A percentile compares a stretch with the other conserved stretches of the same genome.
These are phyloP conservation scores for Carduelis carduelis DNA, from an alignment of 2,797 vertebrate genomes.

Conservation along the genomic window DNA sequence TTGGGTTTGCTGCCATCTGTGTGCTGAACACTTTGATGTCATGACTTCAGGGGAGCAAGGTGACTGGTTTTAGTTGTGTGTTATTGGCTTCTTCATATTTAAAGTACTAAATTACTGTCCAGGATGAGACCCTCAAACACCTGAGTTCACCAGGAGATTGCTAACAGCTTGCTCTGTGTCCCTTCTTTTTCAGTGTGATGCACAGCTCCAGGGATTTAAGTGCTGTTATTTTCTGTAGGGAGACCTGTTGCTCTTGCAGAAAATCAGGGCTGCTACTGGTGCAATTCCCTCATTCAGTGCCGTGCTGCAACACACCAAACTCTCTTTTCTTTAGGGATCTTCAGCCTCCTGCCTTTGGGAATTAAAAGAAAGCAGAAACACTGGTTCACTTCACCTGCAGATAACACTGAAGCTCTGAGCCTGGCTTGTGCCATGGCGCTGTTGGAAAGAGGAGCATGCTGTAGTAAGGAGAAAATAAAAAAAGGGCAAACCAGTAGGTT, in stretches of 20 bases:
- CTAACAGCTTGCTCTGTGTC: background rate
- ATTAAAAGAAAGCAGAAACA: background rate
- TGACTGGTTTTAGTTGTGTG: background rate
- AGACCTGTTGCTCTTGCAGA: background rate
- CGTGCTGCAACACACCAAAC: background rate
- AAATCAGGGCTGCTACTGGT: background rate
- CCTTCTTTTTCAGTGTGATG: background rate
- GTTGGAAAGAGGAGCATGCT: accelerated
- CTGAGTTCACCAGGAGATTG: background rate
- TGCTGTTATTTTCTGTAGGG: background rate
- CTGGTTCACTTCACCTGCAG: background rate
- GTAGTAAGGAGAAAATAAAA: background rate
- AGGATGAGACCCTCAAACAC: background rate
- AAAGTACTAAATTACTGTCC: background rate
- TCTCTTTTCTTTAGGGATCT: background rate
- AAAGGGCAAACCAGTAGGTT: background rate
- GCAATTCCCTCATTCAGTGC: background rate
- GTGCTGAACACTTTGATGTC: background rate
- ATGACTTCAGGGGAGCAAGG: background rate
- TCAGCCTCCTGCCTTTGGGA: background rate
- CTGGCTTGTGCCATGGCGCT: accelerated
- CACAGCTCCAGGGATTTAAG: background rate
- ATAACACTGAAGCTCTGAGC: background rate
- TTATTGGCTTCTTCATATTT: background rate
- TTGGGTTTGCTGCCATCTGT: background rate